phyloP scores from a whole-genome alignment of 2,888 invertebrate species.

The Pollenia griseotomentosa region DNA sequence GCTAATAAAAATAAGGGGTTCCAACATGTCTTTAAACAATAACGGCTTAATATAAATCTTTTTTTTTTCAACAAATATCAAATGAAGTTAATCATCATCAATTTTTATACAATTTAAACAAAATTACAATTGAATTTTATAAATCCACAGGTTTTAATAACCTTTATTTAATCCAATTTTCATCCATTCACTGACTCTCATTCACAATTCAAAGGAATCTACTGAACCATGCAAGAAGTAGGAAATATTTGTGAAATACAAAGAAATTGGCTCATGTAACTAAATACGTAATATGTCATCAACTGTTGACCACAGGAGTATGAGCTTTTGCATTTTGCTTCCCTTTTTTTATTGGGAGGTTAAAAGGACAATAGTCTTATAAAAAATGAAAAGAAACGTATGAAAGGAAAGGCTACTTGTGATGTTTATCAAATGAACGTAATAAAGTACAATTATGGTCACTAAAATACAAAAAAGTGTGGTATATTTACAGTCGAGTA shows the following conservation, averaged over 20 bases:
- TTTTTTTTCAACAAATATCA: neutral
- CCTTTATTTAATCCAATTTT: neutral
- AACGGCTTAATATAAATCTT: neutral
- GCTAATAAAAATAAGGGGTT: no score
- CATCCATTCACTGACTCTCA: slow-evolving; percentile 3
- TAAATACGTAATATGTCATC: neutral
- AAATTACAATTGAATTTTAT: neutral
- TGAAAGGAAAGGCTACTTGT: slow-evolving; percentile 75
- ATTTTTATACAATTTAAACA: neutral
- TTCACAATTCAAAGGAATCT: slow-evolving; percentile 24
- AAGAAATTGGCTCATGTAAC: neutral
- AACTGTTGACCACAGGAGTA: slow-evolving; percentile 48
- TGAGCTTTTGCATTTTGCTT: neutral
- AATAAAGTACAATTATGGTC: slow-evolving; percentile 54
- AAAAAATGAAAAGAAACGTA: slow-evolving; percentile 43
- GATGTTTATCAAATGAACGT: slow-evolving; percentile 76
- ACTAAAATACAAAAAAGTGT: slow-evolving; percentile 15
- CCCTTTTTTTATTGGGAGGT: slow-evolving; percentile 34
- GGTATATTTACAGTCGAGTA: slow-evolving; percentile 14
- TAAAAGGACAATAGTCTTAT: slow-evolving; percentile 39
- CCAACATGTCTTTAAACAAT: no score
- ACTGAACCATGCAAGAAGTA: neutral
- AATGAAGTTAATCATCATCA: neutral
- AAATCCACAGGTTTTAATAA: slow-evolving; percentile 42
- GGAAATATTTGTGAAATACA: slow-evolving; percentile 17